A percentile compares a stretch with the other conserved stretches of the same genome.
Conservation (phyloP, 2,113 vertebrate genomes). For the Pavo muticus region DNA sequence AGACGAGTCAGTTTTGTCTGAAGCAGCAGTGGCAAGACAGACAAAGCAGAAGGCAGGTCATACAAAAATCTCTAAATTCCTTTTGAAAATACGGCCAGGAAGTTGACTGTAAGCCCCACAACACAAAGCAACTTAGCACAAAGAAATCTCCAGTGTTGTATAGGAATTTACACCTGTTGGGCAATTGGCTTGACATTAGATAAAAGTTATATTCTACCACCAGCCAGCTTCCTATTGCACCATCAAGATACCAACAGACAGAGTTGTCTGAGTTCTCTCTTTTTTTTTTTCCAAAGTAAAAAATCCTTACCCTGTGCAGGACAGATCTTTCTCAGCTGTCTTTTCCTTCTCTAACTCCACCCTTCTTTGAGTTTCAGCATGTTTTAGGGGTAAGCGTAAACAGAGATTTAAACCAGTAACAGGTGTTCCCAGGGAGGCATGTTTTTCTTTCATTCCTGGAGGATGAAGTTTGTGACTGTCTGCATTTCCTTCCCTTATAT, state of each 20-base stretch:
- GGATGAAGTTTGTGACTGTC: slow-evolving; percentile 55
- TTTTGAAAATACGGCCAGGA: background rate
- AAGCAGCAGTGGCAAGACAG: background rate
- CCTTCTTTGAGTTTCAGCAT: slow-evolving; percentile 42
- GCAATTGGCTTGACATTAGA: slow-evolving; percentile 58
- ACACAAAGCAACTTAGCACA: background rate
- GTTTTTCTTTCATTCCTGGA: slow-evolving; percentile 69
- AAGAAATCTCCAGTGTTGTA: slow-evolving; percentile 4
- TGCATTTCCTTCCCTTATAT: slow-evolving; percentile 65
- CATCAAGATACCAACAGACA: background rate
- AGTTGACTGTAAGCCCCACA: background rate
- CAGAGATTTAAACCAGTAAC: slow-evolving; percentile 72
- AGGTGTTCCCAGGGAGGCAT: slow-evolving; percentile 61
- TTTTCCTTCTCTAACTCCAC: slow-evolving; percentile 26
- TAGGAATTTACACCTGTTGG: slow-evolving; percentile 59
- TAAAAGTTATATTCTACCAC: slow-evolving; percentile 11
- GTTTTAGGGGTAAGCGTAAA: slow-evolving; percentile 61
- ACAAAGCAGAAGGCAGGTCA: background rate
- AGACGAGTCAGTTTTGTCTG: background rate
- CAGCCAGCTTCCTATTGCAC: rapidly evolving
- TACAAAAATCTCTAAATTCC: background rate
- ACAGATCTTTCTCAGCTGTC: slow-evolving; percentile 67
- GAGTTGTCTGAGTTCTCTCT: background rate
- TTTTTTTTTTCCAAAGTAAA: background rate
- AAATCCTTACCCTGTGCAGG: background rate